Evolutionary conservation across 2,113 vertebrate genomes (phyloP), one percentile per base, ranked within the genome.

Genomic region (Hylia prasina): DNA sequence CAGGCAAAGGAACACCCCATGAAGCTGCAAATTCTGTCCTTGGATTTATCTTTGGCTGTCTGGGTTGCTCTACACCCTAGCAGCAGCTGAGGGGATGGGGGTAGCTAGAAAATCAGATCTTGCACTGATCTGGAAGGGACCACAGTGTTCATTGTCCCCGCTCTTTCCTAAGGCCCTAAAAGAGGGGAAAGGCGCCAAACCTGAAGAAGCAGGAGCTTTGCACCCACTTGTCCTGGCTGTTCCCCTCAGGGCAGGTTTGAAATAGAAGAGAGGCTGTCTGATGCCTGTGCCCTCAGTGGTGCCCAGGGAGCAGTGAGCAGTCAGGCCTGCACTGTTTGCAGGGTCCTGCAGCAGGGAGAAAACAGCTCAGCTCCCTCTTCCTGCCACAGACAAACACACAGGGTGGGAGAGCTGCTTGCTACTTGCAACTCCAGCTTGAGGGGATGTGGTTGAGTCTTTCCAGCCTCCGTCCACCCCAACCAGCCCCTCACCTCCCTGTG

Each of bases 311-410:
- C 65, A 63, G 51, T 3, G 28, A 37, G 10, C 23, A 10, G 21
- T 13, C 1, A 2, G 12, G 18, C 17, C 70, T 23, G 64, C 30
- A 9, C 5, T 1, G 5, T 25, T 25, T 40, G 10, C 22, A 27
- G 23, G 47, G 35, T 33, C 11, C 53, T 2, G 3, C 22, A 63
- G 70, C 70, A 78, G 45, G 9, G 15, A 89, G 30, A 77, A 39
- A 44, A 28, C n/a, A 89, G 53, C 28, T 39, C 45, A 37, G 48
- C 30, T 63, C 27, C 25, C 28, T 40, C 22, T 28, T 28, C 39
- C 48, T 60, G 40, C 20, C 47, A 68, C n/a, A 75, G 20, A 68
- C 7, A 72, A 21, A 56, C 27, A 50, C 18, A 21, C 8, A n/a
- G 13, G n/a, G 9, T 33, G 9, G 3, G 8, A 69, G 15, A 9